Conservation (phyloP, 1,140 invertebrate species). For the Cyrtorhinus lividipennis region DNA sequence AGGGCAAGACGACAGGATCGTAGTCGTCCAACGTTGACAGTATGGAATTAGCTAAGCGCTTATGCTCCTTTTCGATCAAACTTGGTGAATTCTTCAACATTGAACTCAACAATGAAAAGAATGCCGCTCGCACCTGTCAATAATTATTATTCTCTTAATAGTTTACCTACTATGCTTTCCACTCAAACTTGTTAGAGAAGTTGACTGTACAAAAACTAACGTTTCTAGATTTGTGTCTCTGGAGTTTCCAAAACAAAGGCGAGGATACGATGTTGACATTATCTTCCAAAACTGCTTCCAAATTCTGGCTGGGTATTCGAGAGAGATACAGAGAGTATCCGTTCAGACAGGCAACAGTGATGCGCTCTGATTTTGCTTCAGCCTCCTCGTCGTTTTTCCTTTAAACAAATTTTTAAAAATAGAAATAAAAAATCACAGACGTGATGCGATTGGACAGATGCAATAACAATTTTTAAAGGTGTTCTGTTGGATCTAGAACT, state of each 20-base stretch:
- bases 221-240: conserved; percentile 37
- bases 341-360: conserved; percentile 49
- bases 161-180: too few relatives aligned
- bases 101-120: conserved; percentile 47
- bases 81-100: conserved; percentile 39
- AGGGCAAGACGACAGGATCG: conserved; percentile 45
- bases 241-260: conserved; percentile 58
- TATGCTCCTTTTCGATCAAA: conserved; percentile 35
- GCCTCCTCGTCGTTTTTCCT: conserved; percentile 49
- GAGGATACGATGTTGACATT: conserved; percentile 40
- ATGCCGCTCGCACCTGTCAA: conserved; percentile 39
- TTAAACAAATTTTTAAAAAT: conserved; percentile 24
- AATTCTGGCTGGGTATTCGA: conserved; percentile 34
- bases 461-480: too few relatives aligned
- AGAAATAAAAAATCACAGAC: too few relatives aligned
- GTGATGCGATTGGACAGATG: too few relatives aligned
- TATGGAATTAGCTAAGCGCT: conserved; percentile 40
- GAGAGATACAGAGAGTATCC: conserved; percentile 46
- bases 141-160: too few relatives aligned
- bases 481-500: too few relatives aligned
- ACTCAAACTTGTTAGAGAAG: too few relatives aligned
- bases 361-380: conserved; percentile 52
- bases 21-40: conserved; percentile 54
- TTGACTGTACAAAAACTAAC: conserved; percentile 35
- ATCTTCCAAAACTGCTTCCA: conserved; percentile 34